Percentiles rank a stretch among this genome's conserved stretches.
These are phyloP conservation scores for Hanleya hanleyi DNA, from an alignment of 2,888 invertebrate genomes.

Conservation along the genomic window DNA sequence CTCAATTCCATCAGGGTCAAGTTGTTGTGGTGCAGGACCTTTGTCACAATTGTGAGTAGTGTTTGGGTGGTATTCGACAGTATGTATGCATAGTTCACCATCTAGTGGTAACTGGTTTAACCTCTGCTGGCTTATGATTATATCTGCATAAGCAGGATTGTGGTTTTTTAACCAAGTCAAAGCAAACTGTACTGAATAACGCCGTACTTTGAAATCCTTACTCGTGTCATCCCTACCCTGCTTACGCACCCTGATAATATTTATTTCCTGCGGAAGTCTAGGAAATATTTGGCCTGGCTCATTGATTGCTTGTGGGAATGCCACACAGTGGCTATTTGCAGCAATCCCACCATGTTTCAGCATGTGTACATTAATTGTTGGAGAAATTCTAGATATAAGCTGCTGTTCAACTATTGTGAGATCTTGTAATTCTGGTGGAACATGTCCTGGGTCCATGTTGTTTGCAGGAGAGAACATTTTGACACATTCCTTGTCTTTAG, in stretches of 20 bases:
- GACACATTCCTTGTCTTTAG: too few relatives aligned
- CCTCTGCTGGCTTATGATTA: constrained; percentile 25
- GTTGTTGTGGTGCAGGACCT: constrained; percentile 28
- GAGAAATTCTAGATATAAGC: constrained; percentile 13
- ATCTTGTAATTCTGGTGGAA: not conserved
- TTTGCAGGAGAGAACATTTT: constrained; percentile 37
- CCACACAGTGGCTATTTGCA: constrained; percentile 16
- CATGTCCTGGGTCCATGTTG: constrained; percentile 25
- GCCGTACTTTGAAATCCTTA: constrained; percentile 35
- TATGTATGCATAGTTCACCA: constrained; percentile 15
- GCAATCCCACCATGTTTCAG: constrained; percentile 19
- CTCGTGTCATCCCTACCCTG: constrained; percentile 31
- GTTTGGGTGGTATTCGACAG: constrained; percentile 8
- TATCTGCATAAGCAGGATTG: constrained; percentile 35
- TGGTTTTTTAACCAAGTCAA: constrained; percentile 26
- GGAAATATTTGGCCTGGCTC: constrained; percentile 13
- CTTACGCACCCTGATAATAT: constrained; percentile 29
- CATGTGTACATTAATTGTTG: constrained; percentile 17
- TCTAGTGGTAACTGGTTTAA: constrained; percentile 20
- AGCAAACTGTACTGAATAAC: constrained; percentile 27
- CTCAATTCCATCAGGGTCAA: constrained; percentile 20
- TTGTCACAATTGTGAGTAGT: constrained; percentile 15
- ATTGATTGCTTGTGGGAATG: constrained; percentile 15
- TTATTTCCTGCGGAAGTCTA: constrained; percentile 18
- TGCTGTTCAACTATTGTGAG: constrained; percentile 17